Base-by-base conservation (phyloP, 2,888 invertebrate genomes). In the Sarcophaga variegata region DNA sequence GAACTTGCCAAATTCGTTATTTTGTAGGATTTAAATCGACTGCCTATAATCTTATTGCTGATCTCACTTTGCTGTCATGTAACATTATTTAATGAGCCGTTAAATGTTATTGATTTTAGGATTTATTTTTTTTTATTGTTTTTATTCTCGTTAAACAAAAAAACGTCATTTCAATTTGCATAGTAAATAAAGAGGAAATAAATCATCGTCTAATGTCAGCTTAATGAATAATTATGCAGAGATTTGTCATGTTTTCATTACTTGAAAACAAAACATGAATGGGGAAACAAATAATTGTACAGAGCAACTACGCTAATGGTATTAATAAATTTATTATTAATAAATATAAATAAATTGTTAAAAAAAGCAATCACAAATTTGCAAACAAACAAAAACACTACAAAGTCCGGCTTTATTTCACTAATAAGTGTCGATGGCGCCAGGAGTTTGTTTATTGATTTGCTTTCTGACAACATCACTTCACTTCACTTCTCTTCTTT, bases 391-490 rank as follows among this genome's bases (percentile, higher is more conserved):
- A 37, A 81, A 22, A 75, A 74, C 1, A 3, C 11, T 69, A 63
- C 54, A 75, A 84, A 64, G 75, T 84, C 75, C 83, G 75, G 64
- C 60, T 84, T 79, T 27, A 17, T 22, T 14, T 20, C 17, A 22
- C 1, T 17, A 45, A 63, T 59, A 69, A 69, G 47, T 45, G 63
- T 22, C 60, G 27, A 47, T 27, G 83, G 79, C 83, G 83, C 83
- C 79, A 84, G 63, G 2, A 79, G 54, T 83, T 79, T 79, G 63
- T 79, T 70, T 70, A 47, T 47, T 45, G 45, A 20, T 81, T 69
- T 69, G 22, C 5, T 45, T 75, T 25, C 75, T 37, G 60, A 69
- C 67, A 59, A 47, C 37, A 45, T 67, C 20, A 12, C 54, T 2
- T 54, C 54, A 54, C 17, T 14, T 14, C 4, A 8, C 11, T 20